Evolutionary conservation across 1,140 invertebrate species (phyloP).

Genomic region (Papilio polyxenes): DNA sequence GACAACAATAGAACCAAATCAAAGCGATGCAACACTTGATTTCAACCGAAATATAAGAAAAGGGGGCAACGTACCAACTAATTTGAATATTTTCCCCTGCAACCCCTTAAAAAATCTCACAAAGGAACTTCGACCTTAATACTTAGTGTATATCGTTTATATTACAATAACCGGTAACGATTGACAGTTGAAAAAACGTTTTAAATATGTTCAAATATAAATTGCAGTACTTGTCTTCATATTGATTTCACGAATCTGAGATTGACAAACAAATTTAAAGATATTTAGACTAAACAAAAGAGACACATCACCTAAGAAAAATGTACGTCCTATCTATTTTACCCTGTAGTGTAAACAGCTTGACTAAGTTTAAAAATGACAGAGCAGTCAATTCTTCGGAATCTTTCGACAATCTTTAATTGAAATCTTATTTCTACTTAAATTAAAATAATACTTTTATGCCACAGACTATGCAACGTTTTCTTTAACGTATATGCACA

Average conservation of each 20-base stretch:
- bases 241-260: neutral
- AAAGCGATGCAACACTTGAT: constrained; percentile 30
- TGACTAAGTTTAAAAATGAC: no score
- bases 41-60: constrained; percentile 32
- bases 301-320: no score
- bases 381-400: no score
- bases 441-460: neutral
- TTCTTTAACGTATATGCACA: constrained; percentile 15
- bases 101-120: neutral
- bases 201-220: neutral
- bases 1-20: neutral
- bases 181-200: constrained; percentile 29
- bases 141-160: neutral
- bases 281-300: neutral
- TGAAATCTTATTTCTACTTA: neutral
- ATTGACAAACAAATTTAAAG: neutral
- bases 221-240: neutral
- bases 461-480: neutral
- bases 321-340: no score
- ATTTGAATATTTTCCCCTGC: constrained; percentile 32
- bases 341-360: no score
- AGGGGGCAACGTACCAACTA: constrained; percentile 30
- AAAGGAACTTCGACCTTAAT: constrained; percentile 27
- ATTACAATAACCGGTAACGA: neutral
- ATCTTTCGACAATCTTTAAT: no score